Base-by-base conservation (phyloP, 1,140 invertebrate species). In the Drosophila pallidifrons region DNA sequence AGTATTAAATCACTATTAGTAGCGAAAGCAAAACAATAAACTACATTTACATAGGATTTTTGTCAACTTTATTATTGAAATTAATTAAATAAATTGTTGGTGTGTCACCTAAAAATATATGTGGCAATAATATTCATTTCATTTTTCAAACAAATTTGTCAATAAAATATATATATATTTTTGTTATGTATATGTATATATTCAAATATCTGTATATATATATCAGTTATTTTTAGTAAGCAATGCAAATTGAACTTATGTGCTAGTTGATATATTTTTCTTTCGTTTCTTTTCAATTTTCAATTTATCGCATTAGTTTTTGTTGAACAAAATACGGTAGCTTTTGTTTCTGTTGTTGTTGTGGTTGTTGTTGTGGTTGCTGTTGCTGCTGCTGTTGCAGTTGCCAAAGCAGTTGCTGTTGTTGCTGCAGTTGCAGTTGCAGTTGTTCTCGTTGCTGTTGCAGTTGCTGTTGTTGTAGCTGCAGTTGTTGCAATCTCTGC, bases 81-180 rank as follows among this genome's bases (percentile, higher is more conserved):
- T 49, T 43, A 63, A 74, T 73, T 81, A 58, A 25, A 60, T 71
- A 38, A 16, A 25, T 46, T 73, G 2, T 47, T 51, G 46, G 49
- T 43, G 59, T 72, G 52, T 88, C 60, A 74, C 77, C 77, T 83
- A 88, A 88, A 88, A 88, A 88, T 88, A 89, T 83, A 83, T 70
- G 79, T 82, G 77, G 77, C 83, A 77, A 64, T 65, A 52, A 55
- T 78, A 72, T 49, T 54, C 46, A 57, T 51, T 69, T 35, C 35
- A 66, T 75, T 52, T 69, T 80, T 47, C 20, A 66, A 89, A 88
- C 66, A 82, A 83, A 30, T 75, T 25, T 55, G 32, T 82, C 65
- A 58, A 70, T 83, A 82, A 79, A 75, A 82, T 86, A 81, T 73
- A 81, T 75, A 61, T 69, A 68, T 79, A 25, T 25, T 20, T 20